These are phyloP conservation scores for Cotesia glomerata DNA, from an alignment of 1,140 invertebrate genomes.

Conservation along the genomic window DNA sequence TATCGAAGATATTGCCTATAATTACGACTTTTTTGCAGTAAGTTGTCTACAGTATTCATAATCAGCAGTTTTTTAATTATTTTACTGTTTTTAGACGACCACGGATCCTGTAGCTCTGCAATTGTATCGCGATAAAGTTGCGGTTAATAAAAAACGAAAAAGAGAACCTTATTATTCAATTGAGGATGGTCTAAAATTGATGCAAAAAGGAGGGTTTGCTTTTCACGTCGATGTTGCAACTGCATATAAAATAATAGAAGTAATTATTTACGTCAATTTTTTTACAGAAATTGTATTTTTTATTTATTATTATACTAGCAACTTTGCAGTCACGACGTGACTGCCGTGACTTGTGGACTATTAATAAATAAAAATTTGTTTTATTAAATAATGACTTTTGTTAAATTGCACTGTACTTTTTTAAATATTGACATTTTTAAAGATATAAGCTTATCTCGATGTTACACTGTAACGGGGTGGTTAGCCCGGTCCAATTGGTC, in stretches of 20 bases:
- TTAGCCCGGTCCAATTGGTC: too few relatives aligned
- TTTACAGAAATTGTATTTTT: too few relatives aligned
- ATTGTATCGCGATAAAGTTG: slow-evolving; percentile 63
- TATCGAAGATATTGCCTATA: slow-evolving; percentile 70
- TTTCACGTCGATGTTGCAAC: slow-evolving; percentile 69
- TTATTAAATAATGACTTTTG: too few relatives aligned
- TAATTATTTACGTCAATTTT: slow-evolving; percentile 20
- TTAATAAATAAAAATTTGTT: too few relatives aligned
- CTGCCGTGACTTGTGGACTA: too few relatives aligned
- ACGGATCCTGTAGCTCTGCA: slow-evolving; percentile 65
- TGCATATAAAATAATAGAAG: slow-evolving; percentile 68
- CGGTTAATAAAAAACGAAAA: slow-evolving; percentile 38
- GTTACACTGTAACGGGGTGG: too few relatives aligned
- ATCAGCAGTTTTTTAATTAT: neutral
- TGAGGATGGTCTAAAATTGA: slow-evolving; percentile 56
- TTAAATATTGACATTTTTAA: too few relatives aligned
- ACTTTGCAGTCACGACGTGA: too few relatives aligned
- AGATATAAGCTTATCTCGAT: too few relatives aligned
- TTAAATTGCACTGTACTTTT: too few relatives aligned
- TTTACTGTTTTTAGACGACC: slow-evolving; percentile 58
- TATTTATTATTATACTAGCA: slow-evolving; percentile 15
- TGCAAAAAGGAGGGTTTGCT: slow-evolving; percentile 64
- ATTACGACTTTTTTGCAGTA: slow-evolving; percentile 70
- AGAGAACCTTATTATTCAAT: slow-evolving; percentile 40
- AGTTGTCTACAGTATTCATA: slow-evolving; percentile 3